phyloP scores from a whole-genome alignment of 2,797 vertebrate species.

The Myiothlypis chrysogaster region DNA sequence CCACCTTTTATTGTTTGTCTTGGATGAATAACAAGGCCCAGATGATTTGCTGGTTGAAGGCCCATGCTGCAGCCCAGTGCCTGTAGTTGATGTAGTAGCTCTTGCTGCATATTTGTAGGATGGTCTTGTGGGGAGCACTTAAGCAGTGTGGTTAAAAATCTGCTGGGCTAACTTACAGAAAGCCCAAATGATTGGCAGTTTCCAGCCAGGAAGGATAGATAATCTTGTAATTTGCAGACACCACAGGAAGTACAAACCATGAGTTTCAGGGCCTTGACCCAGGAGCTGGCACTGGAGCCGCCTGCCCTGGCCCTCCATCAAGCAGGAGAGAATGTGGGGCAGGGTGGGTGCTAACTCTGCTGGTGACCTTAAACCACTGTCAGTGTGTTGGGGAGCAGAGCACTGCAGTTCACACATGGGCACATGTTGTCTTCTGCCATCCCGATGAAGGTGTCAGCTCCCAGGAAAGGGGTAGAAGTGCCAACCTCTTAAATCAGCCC shows the following conservation, averaged over 20 bases:
- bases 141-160: background rate
- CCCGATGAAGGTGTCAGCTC: background rate
- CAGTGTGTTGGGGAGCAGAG: rapidly evolving
- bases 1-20: background rate
- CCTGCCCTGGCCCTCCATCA: background rate
- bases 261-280: background rate
- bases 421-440: background rate
- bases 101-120: background rate
- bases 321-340: background rate
- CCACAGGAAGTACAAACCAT: background rate
- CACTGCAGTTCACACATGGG: background rate
- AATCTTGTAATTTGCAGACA: background rate
- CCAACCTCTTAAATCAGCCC: constrained; percentile 9
- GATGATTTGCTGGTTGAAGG: background rate
- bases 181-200: background rate
- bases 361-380: background rate
- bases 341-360: background rate
- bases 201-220: background rate
- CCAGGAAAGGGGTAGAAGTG: background rate
- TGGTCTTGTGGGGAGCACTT: background rate
- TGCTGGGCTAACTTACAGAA: background rate
- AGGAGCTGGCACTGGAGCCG: background rate
- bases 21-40: background rate
- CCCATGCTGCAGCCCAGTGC: background rate
- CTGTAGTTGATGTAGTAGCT: background rate